These are phyloP conservation scores for Drosophila simulans DNA, from an alignment of 1,140 invertebrate genomes.

Conservation along the genomic window DNA sequence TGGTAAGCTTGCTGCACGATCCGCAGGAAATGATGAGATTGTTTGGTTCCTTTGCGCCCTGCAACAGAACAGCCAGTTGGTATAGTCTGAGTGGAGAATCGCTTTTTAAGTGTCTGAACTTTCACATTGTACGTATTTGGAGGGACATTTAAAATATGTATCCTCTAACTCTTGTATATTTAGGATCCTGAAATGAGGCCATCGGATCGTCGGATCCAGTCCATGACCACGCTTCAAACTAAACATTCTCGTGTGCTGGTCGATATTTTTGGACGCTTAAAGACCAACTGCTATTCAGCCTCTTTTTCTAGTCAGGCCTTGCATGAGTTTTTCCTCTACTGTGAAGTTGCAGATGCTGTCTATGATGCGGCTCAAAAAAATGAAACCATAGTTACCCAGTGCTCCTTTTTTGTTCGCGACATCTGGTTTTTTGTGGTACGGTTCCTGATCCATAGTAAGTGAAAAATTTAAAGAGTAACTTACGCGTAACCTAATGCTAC, in stretches of 20 bases:
- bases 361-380: conserved; percentile 28
- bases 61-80: conserved; percentile 23
- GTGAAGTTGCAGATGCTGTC: conserved; percentile 54
- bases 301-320: conserved; percentile 42
- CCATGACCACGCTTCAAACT: conserved; percentile 40
- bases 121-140: conserved; percentile 37
- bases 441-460: conserved; percentile 52
- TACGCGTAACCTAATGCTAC: background rate
- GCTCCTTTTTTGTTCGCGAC: conserved; percentile 58
- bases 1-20: conserved; percentile 38
- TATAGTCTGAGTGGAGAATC: conserved; percentile 27
- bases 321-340: conserved; percentile 58
- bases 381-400: background rate
- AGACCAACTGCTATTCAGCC: conserved; percentile 49
- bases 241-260: conserved; percentile 58
- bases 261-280: conserved; percentile 57
- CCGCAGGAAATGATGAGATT: conserved; percentile 28
- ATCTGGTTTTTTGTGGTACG: conserved; percentile 61
- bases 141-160: no score
- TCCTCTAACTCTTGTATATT: background rate
- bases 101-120: conserved; percentile 36
- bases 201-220: conserved; percentile 14
- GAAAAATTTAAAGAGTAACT: no score
- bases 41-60: conserved; percentile 9
- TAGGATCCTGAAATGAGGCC: conserved; percentile 12